phyloP scores from a whole-genome alignment of 1,140 invertebrate genomes.

The Hypothenemus hampei region DNA sequence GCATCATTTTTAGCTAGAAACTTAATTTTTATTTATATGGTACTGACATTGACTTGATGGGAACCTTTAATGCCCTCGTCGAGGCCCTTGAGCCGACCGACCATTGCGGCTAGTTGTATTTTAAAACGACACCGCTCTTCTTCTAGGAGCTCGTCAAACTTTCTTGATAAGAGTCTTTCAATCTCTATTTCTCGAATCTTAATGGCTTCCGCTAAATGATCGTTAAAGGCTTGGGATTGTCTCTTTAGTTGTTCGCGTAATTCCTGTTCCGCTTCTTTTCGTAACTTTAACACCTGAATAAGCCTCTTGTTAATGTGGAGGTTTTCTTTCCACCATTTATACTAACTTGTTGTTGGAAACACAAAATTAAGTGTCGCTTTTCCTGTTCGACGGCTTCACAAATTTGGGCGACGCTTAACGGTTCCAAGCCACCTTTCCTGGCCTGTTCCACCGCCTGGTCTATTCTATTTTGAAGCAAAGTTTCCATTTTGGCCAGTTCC shows the following conservation, averaged over 20 bases:
- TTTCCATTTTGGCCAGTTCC: conserved; percentile 64
- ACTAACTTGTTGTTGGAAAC: conserved; percentile 53
- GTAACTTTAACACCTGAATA: conserved; percentile 55
- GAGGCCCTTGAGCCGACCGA: conserved; percentile 81
- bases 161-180: conserved; percentile 56
- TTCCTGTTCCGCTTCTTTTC: conserved; percentile 65
- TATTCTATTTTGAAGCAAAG: conserved; percentile 56
- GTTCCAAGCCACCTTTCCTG: conserved; percentile 45
- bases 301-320: conserved; percentile 23
- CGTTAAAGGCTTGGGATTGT: conserved; percentile 76
- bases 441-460: conserved; percentile 57
- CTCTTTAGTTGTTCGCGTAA: conserved; percentile 70
- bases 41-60: no score
- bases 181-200: conserved; percentile 66
- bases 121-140: conserved; percentile 67
- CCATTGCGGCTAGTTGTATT: conserved; percentile 70
- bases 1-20: conserved; percentile 42
- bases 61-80: conserved; percentile 79
- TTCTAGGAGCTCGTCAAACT: conserved; percentile 66
- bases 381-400: conserved; percentile 53
- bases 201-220: conserved; percentile 74
- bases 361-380: conserved; percentile 49
- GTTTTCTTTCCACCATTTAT: neutral
- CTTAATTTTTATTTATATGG: no score
- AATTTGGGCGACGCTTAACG: conserved; percentile 49